Percentiles rank a stretch among this genome's conserved stretches.
phyloP scores from a whole-genome alignment of 2,797 vertebrate species.

The Mionectes olivaceus region DNA sequence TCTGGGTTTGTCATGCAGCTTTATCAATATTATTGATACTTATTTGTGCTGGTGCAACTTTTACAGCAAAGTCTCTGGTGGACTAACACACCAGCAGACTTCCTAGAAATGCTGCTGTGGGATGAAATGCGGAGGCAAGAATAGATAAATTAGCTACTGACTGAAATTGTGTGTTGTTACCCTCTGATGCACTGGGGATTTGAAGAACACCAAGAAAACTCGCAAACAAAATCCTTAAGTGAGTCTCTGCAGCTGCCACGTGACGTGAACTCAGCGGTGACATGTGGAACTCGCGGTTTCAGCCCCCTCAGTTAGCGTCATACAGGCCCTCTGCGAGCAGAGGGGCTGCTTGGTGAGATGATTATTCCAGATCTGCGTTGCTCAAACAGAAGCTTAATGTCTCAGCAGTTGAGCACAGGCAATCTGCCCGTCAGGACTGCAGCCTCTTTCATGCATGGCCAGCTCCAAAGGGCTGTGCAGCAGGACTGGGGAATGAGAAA shows the following conservation, averaged over 20 bases:
- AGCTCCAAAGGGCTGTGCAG: conserved; percentile 4
- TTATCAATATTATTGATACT: neutral
- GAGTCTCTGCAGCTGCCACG: neutral
- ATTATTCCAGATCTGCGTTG: neutral
- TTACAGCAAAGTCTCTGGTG: neutral
- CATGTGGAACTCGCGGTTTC: neutral
- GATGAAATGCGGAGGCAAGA: neutral
- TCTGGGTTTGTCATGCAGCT: neutral
- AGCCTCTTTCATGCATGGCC: conserved; percentile 53
- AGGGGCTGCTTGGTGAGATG: neutral
- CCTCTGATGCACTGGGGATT: neutral
- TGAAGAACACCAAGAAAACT: neutral
- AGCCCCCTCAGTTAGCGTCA: neutral
- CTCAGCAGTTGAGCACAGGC: neutral
- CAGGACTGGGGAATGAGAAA: conserved; percentile 5
- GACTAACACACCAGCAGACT: neutral
- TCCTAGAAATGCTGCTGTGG: neutral
- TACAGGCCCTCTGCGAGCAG: neutral
- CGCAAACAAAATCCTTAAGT: neutral
- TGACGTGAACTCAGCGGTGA: neutral
- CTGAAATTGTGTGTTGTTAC: neutral
- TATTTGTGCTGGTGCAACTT: neutral
- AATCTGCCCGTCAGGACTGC: neutral
- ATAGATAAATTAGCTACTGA: neutral
- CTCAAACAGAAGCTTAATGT: conserved; percentile 32